Evolutionary conservation across 1,140 invertebrate genomes (phyloP), one percentile per base, ranked within the genome.

Genomic region (Nomia melanderi): DNA sequence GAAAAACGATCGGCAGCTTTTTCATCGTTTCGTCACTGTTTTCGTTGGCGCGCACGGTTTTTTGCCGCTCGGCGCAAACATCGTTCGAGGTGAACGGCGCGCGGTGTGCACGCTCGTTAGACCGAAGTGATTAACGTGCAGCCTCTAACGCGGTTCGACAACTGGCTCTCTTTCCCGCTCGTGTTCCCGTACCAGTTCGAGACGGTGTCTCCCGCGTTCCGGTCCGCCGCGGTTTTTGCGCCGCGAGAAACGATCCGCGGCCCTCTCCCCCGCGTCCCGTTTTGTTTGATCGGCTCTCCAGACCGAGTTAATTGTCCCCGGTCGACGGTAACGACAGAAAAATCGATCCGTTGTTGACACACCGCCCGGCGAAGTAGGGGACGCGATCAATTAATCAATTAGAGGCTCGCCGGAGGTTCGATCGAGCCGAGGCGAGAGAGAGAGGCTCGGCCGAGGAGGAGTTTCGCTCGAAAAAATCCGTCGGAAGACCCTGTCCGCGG

Each of bases 91-190:
- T 39, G 57, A 73, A 78, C 59, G 60, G 64, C 23, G 29, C 25
- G 47, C 11, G 39, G 23, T 47, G 62, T 83, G 78, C 75, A 72
- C 56, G 79, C 83, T 87, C 65, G 75, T 80, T 86, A 86, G 81
- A 67, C 29, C 74, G 53, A 78, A 63, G 63, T 66, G 81, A 89
- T 90, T 90, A 90, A 86, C 89, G 60, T 72, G 64, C 70, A 64
- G 41, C 77, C 70, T 86, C 89, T 90, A 90, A 90, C 78, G 54
- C 59, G n/a, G 77, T 72, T 71, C 59, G 73, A 29, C 31, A 70
- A 84, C 66, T 39, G 67, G 65, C n/a, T n/a, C n/a, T n/a, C n/a
- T 66, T 79, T 56, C 75, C 56, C 53, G 41, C 47, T 33, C 60
- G 27, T 53, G 62, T 53, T 54, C 50, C 41, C 54, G 82, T 83